Percentiles rank a stretch among this genome's conserved stretches.
Evolutionary conservation across 2,797 vertebrate genomes (phyloP).

Genomic region (Otolemur crassicaudatus): DNA sequence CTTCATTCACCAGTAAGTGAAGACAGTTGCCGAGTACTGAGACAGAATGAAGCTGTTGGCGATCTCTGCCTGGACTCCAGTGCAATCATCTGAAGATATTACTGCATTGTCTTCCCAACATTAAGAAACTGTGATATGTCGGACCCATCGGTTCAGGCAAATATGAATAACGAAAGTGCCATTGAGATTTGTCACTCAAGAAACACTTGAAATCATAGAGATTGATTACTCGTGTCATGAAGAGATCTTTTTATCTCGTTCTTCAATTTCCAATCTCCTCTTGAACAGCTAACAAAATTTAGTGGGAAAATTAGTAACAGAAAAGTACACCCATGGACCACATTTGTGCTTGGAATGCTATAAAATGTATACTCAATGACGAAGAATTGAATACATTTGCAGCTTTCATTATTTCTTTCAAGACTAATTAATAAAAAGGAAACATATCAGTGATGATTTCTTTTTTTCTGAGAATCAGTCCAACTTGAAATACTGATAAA

Average conservation of each 20-base stretch:
- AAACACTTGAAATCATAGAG: conserved; percentile 25
- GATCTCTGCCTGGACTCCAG: background rate
- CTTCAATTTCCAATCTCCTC: background rate
- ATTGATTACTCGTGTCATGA: conserved; percentile 6
- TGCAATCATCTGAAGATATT: conserved; percentile 30
- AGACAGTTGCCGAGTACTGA: background rate
- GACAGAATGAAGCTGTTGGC: conserved; percentile 36
- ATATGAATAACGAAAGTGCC: background rate
- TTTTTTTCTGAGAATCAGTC: background rate
- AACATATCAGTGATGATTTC: background rate
- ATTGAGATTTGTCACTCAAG: conserved; percentile 21
- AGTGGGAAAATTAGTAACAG: background rate
- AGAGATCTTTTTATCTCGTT: conserved; percentile 35
- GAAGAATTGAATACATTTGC: background rate
- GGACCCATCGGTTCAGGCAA: background rate
- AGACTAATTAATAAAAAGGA: background rate
- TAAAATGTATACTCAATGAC: background rate
- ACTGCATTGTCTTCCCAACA: conserved; percentile 8
- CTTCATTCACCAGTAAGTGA: conserved; percentile 8
- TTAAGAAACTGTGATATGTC: conserved; percentile 56
- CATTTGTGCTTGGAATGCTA: background rate
- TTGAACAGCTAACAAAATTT: conserved; percentile 1
- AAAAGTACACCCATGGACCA: background rate
- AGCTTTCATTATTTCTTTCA: background rate
- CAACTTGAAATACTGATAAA: background rate